phyloP scores from a whole-genome alignment of 2,797 vertebrate genomes.

The Lerista edwardsae region DNA sequence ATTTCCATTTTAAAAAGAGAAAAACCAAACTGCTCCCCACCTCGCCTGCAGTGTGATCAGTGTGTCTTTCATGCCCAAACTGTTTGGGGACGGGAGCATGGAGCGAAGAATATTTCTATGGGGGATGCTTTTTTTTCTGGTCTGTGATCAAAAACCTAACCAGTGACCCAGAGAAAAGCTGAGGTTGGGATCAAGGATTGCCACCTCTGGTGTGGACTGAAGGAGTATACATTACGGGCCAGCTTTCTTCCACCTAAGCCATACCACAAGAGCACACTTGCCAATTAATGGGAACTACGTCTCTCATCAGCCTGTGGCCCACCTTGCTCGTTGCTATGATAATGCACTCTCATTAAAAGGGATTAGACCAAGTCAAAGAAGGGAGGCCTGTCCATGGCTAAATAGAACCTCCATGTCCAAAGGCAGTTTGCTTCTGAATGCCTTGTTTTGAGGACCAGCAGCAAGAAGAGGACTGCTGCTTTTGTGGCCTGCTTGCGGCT shows the following conservation, averaged over 20 bases:
- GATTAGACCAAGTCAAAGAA: no score
- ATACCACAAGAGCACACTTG: background rate
- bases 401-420: background rate
- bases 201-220: background rate
- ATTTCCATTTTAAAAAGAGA: background rate
- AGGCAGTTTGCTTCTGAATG: background rate
- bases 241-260: background rate
- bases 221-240: background rate
- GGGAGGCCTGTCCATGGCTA: background rate
- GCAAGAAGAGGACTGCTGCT: no score
- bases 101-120: background rate
- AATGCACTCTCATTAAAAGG: no score
- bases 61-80: background rate
- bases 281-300: background rate
- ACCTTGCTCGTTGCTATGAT: no score
- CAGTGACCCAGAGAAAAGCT: background rate
- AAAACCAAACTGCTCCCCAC: background rate
- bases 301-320: background rate
- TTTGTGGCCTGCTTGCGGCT: background rate
- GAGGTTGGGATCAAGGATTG: background rate
- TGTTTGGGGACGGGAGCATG: background rate
- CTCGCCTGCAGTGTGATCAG: background rate
- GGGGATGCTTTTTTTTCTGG: background rate
- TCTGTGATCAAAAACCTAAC: background rate
- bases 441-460: no score